Evolutionary conservation across 2,797 vertebrate species (phyloP).

Genomic region (Meriones psammophilus): DNA sequence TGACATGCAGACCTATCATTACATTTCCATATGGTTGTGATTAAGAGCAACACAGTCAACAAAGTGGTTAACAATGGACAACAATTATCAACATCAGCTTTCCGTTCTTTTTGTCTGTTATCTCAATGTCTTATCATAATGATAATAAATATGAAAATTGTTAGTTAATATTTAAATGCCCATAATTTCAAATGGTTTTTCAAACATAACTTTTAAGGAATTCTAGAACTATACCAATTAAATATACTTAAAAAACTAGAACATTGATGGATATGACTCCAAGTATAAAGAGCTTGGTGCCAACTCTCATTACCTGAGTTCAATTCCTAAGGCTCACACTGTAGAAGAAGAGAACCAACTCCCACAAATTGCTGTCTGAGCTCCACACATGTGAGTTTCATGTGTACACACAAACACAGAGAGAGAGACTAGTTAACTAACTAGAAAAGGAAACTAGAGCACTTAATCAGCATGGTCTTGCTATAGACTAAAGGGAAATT

Average conservation of each 20-base stretch:
- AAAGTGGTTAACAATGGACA: neutral
- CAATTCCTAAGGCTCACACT: neutral
- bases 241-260: neutral
- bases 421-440: neutral
- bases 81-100: neutral
- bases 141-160: neutral
- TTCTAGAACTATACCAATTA: neutral
- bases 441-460: neutral
- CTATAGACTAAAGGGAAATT: neutral
- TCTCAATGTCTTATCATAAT: neutral
- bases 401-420: neutral
- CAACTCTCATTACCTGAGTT: neutral
- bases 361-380: neutral
- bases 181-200: conserved; percentile 19
- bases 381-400: no score
- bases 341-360: neutral
- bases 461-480: neutral
- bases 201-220: neutral
- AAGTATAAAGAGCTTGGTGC: neutral
- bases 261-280: neutral
- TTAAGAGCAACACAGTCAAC: neutral
- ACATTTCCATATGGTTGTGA: neutral
- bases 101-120: neutral
- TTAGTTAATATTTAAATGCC: neutral
- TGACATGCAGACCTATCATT: neutral